Evolutionary conservation across 2,888 invertebrate species (phyloP), one percentile per base, ranked within the genome.

Genomic region (Lobophora halterata): DNA sequence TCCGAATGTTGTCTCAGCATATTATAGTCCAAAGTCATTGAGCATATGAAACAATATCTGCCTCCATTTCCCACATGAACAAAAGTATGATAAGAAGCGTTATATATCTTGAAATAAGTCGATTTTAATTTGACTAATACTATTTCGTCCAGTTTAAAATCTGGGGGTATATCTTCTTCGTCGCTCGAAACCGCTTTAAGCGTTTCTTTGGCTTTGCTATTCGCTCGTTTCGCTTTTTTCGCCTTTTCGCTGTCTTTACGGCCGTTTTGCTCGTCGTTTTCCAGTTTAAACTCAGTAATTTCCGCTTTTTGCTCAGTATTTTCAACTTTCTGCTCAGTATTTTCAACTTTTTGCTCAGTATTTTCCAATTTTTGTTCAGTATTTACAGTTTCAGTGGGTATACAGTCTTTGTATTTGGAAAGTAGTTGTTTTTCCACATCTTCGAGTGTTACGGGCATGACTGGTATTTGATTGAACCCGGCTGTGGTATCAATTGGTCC

Each of bases 11-110:
- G 11, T 1, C 5, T 11, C 1, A 39, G 3, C 2, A 5, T 14
- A 0, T 11, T 4, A 1, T 12, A 7, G 1, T 10, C 17, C 5
- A 52, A 12, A 0, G 14, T 17, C n/a, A 5, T 11, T 0, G 44
- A 39, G 27, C 52, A 52, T 0, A 40, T 42, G 32, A 49, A 49
- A 9, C 52, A 52, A 5, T 30, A 25, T 11, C 48, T 44, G 16
- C 17, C 23, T 0, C 49, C 49, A 4, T 33, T 28, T 2, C 42
- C 33, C 1, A 25, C 3, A 4, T 35, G 45, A 0, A 52, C 40
- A 5, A 52, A 8, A 4, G 39, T 13, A 5, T 52, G 36, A 20
- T 42, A 52, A 0, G 52, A 30, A 2, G 40, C 12, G 7, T 19
- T 32, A 3, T 32, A 37, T 1, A 52, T 29, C 5, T 44, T 29